phyloP scores from a whole-genome alignment of 1,140 invertebrate genomes.

The Goniozus legneri region DNA sequence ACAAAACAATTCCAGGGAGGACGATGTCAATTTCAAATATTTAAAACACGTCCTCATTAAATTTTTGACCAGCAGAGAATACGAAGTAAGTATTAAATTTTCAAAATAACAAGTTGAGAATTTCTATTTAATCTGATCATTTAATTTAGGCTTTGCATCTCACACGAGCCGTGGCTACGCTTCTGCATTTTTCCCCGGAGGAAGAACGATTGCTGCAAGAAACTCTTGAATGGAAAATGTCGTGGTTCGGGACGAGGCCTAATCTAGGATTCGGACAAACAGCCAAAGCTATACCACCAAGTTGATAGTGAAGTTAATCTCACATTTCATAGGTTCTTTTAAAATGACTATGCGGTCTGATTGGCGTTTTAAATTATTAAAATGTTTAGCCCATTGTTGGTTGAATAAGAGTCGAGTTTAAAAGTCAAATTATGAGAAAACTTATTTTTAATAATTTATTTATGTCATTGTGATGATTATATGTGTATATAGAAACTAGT shows the following conservation, averaged over 20 bases:
- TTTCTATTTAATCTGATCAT: conserved; percentile 1
- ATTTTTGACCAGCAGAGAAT: conserved; percentile 82
- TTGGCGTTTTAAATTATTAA: too few relatives aligned
- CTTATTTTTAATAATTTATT: too few relatives aligned
- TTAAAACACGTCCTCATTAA: conserved; percentile 90
- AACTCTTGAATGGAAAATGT: conserved; percentile 84
- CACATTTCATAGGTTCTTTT: background rate
- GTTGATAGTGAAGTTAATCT: conserved; percentile 42
- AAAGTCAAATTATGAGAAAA: too few relatives aligned
- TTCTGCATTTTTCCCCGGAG: conserved; percentile 79
- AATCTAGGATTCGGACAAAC: conserved; percentile 59
- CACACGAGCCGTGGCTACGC: conserved; percentile 79
- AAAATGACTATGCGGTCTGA: too few relatives aligned
- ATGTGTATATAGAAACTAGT: too few relatives aligned
- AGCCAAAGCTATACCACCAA: conserved; percentile 59
- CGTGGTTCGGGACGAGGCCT: conserved; percentile 75
- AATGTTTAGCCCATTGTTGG: too few relatives aligned
- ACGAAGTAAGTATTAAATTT: conserved; percentile 59
- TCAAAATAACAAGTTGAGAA: conserved; percentile 1
- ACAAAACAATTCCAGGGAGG: conserved; percentile 49
- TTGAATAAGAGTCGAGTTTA: too few relatives aligned
- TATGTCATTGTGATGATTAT: too few relatives aligned
- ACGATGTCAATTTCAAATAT: conserved; percentile 82
- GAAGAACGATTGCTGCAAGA: conserved; percentile 85
- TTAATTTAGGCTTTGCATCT: conserved; percentile 75